Conservation (phyloP, 2,888 invertebrate genomes). For the Apantesis nais region DNA sequence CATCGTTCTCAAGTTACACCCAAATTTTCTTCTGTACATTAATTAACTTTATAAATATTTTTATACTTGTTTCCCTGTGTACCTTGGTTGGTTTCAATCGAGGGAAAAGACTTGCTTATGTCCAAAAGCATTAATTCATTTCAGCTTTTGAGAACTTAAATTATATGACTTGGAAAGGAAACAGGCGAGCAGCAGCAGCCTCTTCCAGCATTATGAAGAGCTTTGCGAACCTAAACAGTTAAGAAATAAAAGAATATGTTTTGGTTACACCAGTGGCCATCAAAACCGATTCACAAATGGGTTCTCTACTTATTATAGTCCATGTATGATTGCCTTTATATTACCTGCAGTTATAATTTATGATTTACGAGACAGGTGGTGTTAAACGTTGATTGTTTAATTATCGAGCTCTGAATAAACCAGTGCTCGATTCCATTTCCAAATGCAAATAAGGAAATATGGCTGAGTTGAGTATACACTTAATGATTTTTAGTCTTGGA, state of each 20-base stretch:
- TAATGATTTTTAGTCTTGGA: neutral
- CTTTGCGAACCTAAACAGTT: too few relatives aligned
- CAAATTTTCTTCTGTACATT: too few relatives aligned
- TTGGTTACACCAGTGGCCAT: neutral
- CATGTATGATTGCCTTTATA: slow-evolving; percentile 30
- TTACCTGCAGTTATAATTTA: slow-evolving; percentile 50
- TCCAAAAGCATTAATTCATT: too few relatives aligned
- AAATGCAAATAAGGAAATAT: slow-evolving; percentile 56
- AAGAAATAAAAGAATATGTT: neutral
- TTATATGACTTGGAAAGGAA: too few relatives aligned
- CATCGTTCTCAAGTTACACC: too few relatives aligned
- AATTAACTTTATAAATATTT: too few relatives aligned
- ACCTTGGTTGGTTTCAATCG: too few relatives aligned
- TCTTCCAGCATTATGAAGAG: too few relatives aligned
- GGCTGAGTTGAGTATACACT: neutral
- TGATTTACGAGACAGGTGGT: slow-evolving; percentile 68
- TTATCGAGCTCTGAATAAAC: slow-evolving; percentile 61
- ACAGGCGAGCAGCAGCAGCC: too few relatives aligned
- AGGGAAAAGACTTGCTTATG: too few relatives aligned
- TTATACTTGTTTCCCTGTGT: too few relatives aligned
- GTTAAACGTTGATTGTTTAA: slow-evolving; percentile 67
- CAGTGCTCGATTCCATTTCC: slow-evolving; percentile 54
- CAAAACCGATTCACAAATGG: neutral
- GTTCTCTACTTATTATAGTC: slow-evolving; percentile 7
- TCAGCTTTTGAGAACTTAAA: too few relatives aligned